These are phyloP conservation scores for Chrysina gloriosa DNA, from an alignment of 2,888 invertebrate species.

Conservation along the genomic window DNA sequence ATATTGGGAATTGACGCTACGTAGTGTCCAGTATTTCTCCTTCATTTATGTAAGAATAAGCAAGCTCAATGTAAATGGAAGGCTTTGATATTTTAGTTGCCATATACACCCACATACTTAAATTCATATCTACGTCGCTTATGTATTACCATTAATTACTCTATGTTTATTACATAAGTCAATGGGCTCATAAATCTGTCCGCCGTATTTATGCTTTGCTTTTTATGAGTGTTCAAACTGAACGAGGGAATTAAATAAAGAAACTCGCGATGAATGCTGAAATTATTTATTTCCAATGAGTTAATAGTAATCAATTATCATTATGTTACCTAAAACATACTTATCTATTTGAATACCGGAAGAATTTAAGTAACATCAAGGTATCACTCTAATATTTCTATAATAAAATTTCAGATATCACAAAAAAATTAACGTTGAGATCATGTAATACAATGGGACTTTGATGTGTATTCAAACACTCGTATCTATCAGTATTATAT, in stretches of 20 bases:
- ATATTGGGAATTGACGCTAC: too few species aligned
- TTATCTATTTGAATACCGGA: constrained; percentile 58
- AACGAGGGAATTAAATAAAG: neutral
- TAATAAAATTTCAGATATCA: constrained; percentile 43
- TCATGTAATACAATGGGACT: constrained; percentile 24
- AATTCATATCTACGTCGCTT: too few species aligned
- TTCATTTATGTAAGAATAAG: too few species aligned
- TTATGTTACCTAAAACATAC: constrained; percentile 61
- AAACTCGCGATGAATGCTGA: constrained; percentile 55
- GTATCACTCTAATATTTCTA: constrained; percentile 57
- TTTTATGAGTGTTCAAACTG: too few species aligned
- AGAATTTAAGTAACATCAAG: constrained; percentile 61
- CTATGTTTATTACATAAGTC: too few species aligned
- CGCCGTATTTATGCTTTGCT: too few species aligned
- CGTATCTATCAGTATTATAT: constrained; percentile 7
- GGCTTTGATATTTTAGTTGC: too few species aligned
- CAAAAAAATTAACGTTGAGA: constrained; percentile 39
- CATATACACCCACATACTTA: too few species aligned
- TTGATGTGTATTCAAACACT: constrained; percentile 18
- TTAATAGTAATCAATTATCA: constrained; percentile 58
- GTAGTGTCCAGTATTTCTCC: too few species aligned
- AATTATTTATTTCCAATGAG: constrained; percentile 62
- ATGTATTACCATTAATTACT: too few species aligned
- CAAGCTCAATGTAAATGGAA: too few species aligned
- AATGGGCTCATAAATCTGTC: too few species aligned